Base-by-base conservation (phyloP, 2,113 vertebrate species). In the Trinectes maculatus region DNA sequence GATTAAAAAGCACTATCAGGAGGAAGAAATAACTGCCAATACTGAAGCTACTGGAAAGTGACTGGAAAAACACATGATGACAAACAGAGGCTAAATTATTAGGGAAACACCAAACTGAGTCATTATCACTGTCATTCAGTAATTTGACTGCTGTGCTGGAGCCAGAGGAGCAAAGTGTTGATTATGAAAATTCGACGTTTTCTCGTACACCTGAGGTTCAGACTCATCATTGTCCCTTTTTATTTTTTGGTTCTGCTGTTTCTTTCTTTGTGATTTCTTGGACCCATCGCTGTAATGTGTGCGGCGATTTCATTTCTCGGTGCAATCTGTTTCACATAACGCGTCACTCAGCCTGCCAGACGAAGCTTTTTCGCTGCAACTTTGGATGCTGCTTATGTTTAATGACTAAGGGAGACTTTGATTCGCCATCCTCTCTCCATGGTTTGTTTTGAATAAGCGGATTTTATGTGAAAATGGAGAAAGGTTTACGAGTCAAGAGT, bases 271-370 rank as follows among this genome's bases (percentile, higher is more conserved):
- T 48, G 34, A 82, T 64, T 79, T 85, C 84, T 80, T 71, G 65
- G 77, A 62, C 51, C 72, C 59, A 28, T 52, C 71, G 48, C 80
- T 47, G 19, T 71, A 42, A 72, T 62, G 69, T 44, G 71, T 55
- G 70, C 19, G 21, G 58, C 8, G 52, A 54, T 62, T 53, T 71
- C 24, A 58, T 70, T 63, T 70, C 25, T 44, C 29, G 10, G 26
- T 67, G 43, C 28, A 75, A 79, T 85, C 71, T 87, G 85, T 74
- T 90, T 85, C 62, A 72, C 83, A 87, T 90, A 74, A 89, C 61
- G 59, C 64, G 61, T 79, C 70, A 46, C 54, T 51, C 37, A 2
- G 36, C 71, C 71, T 85, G 82, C 74, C 84, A 86, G 69, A 62
- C 26, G 11, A 59, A 48, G 67, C 34, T 53, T 72, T 85, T 77